Evolutionary conservation across 2,888 invertebrate species (phyloP).

Genomic region (Aleiodes testaceus): DNA sequence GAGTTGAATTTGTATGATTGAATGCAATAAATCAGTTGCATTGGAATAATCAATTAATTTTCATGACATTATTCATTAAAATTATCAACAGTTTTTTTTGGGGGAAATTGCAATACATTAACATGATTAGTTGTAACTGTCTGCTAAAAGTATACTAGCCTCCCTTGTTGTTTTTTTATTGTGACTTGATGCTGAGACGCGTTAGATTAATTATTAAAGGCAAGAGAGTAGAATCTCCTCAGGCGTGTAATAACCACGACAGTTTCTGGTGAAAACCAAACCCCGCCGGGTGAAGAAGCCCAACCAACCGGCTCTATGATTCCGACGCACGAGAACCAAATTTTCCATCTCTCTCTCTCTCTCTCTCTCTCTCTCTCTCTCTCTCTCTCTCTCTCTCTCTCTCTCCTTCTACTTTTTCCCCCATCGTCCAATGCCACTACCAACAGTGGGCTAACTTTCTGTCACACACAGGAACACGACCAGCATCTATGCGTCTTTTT

Average conservation of each 20-base stretch:
- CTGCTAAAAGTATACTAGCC: neutral
- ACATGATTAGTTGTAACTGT: conserved; percentile 34
- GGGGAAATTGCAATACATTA: conserved; percentile 20
- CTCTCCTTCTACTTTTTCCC: neutral
- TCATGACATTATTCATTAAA: too few relatives aligned
- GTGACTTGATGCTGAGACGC: conserved; percentile 26
- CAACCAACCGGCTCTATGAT: conserved; percentile 54
- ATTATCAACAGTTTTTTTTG: neutral
- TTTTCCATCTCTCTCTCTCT: conserved; percentile 26
- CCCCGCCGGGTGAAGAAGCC: conserved; percentile 39
- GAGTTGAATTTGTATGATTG: too few relatives aligned
- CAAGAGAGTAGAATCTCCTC: conserved; percentile 44
- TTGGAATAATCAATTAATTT: too few relatives aligned
- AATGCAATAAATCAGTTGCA: too few relatives aligned
- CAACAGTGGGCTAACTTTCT: conserved; percentile 55
- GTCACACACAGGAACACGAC: conserved; percentile 53
- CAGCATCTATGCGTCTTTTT: conserved; percentile 50
- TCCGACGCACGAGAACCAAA: conserved; percentile 54
- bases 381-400: neutral
- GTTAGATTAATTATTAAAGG: conserved; percentile 25
- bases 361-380: too few relatives aligned
- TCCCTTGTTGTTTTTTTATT: conserved; percentile 1
- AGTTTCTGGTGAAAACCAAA: conserved; percentile 48
- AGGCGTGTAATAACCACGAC: conserved; percentile 53
- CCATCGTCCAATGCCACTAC: conserved; percentile 16